Conservation (phyloP, 92 coral and sea anemone species). For the Epizoanthus illoricatus region DNA sequence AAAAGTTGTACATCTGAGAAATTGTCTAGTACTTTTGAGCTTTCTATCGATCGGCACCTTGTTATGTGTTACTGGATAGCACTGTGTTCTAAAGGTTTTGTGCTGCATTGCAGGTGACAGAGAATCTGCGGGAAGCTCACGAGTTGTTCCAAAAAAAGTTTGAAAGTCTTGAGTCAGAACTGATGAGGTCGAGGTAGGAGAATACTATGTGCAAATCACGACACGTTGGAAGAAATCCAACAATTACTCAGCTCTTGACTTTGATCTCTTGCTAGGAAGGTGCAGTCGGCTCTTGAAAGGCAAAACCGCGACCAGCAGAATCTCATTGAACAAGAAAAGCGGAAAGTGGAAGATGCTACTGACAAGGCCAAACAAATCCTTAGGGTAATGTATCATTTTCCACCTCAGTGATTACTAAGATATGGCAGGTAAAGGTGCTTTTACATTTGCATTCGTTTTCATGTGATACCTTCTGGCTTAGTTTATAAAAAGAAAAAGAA, state of each 20-base stretch:
- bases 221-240: neutral
- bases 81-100: neutral
- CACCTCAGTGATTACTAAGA: neutral
- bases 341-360: constrained; percentile 82
- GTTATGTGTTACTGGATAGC: too few species aligned
- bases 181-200: constrained; percentile 81
- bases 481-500: too few species aligned
- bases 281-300: constrained; percentile 81
- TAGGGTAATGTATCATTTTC: constrained; percentile 49
- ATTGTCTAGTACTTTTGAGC: too few species aligned
- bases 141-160: constrained; percentile 92
- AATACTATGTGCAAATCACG: too few species aligned
- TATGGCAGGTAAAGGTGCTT: neutral
- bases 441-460: too few species aligned
- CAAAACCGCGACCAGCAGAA: constrained; percentile 82
- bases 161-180: constrained; percentile 81
- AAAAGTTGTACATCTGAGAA: too few species aligned
- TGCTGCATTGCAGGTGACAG: constrained; percentile 60
- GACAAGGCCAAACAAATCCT: constrained; percentile 86
- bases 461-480: too few species aligned
- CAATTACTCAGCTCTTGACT: neutral
- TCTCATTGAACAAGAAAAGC: constrained; percentile 70
- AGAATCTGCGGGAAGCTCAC: constrained; percentile 90
- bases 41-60: too few species aligned
- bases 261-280: constrained; percentile 50